Base-by-base conservation (phyloP, 2,888 invertebrate genomes). In the Troilus luridus region DNA sequence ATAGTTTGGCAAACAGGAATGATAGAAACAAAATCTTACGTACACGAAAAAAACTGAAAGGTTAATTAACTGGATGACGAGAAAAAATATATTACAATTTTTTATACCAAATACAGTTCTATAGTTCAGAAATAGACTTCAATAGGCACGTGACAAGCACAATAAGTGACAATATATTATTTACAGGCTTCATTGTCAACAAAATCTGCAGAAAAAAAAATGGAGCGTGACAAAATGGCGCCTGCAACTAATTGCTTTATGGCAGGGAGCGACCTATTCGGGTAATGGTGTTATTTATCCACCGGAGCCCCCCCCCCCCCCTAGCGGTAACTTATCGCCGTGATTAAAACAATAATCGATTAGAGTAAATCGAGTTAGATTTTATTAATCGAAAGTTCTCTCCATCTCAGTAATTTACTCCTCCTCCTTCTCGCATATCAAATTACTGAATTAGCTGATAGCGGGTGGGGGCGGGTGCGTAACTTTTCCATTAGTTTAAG, bases 211-310 rank as follows among this genome's bases (percentile, higher is more conserved):
- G 27, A 12, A 85, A 56, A 54, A 85, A 85, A 85, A 85, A 54
- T 85, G 85, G 56, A 54, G 85, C 54, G n/a, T 85, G 5, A 19
- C 85, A 56, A 56, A 85, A 85, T 56, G 85, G 85, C 27, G 14
- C 8, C 72, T 72, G 72, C 72, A 85, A 14, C 85, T 85, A 85
- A 85, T 85, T 85, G 56, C 54, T 85, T 85, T 54, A 85, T 85
- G 85, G 85, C 14, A n/a, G 54, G 10, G 85, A 9, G 85, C 54
- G 56, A 85, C 21, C 54, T 54, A 85, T 85, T 85, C 21, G 9
- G 21, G 12, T 21, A n/a, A 85, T 56, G 85, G 85, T 9, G 85
- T 85, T 85, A 85, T 85, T 85, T 85, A 85, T 85, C 56, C 10
- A 85, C 85, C 85, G 85, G 85, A 56, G 21, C 56, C 56, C 56